These are phyloP conservation scores for Micromussa lordhowensis DNA, from an alignment of 92 coral and sea anemone genomes.

Conservation along the genomic window DNA sequence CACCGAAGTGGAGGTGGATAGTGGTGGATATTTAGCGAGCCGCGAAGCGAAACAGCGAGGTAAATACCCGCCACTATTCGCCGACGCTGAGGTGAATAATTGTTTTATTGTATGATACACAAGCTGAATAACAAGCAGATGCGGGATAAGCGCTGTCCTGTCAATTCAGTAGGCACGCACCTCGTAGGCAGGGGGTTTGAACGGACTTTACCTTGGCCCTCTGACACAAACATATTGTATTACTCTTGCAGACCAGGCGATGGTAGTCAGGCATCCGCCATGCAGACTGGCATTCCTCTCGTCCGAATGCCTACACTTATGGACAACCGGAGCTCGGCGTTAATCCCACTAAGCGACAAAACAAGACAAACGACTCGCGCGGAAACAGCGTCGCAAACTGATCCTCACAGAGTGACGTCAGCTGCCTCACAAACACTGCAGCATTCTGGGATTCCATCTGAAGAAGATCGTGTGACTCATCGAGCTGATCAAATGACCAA, in stretches of 20 bases:
- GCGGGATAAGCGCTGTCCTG: no score
- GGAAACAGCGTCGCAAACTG: conserved; percentile 47
- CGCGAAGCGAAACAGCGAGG: no score
- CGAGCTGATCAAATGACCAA: not conserved
- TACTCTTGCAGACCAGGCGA: conserved; percentile 25
- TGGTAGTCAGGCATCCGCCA: not conserved
- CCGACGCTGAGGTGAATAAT: no score
- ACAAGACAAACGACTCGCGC: not conserved
- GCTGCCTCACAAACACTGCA: conserved; percentile 14
- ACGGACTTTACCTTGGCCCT: no score
- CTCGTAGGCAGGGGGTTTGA: no score
- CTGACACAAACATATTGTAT: no score
- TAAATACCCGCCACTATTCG: no score
- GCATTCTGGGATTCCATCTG: conserved; percentile 23
- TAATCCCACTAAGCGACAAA: conserved; percentile 4
- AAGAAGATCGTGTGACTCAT: conserved; percentile 7
- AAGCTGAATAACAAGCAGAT: no score
- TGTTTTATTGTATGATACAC: no score
- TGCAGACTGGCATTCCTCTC: conserved; percentile 38
- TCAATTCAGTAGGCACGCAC: no score
- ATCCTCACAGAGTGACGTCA: conserved; percentile 14
- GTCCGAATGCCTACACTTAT: conserved; percentile 35
- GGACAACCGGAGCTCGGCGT: conserved; percentile 22
- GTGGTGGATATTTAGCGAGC: no score
- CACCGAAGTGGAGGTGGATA: no score